Conservation (phyloP, 2,113 vertebrate genomes). For the Turdus rufiventris region DNA sequence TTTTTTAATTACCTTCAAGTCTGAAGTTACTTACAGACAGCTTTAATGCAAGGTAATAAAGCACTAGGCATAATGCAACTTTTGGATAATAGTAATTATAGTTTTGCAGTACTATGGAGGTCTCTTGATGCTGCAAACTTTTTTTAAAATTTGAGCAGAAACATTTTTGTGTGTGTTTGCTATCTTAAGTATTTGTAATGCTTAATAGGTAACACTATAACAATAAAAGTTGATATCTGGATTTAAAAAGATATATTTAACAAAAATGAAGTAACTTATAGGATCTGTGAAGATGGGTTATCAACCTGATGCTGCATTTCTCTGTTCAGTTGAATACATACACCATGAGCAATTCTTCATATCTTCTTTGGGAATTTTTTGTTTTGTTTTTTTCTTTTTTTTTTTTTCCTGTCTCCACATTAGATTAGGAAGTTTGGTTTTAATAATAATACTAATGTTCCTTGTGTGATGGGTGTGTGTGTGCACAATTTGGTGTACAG, state of each 20-base stretch:
- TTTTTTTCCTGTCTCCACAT: too few relatives aligned
- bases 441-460: not conserved
- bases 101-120: not conserved
- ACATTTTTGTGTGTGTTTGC: not conserved
- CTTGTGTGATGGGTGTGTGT: fast-evolving
- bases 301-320: not conserved
- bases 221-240: not conserved
- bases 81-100: not conserved
- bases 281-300: not conserved
- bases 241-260: not conserved
- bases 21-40: not conserved
- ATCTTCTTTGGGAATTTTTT: not conserved
- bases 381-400: fast-evolving
- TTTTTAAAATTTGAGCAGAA: not conserved
- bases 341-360: not conserved
- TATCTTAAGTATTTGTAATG: not conserved
- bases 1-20: not conserved
- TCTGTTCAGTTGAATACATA: not conserved
- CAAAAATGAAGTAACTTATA: not conserved
- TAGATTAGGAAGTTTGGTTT: not conserved
- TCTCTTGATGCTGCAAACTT: not conserved
- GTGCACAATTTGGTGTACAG: not conserved
- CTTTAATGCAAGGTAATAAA: not conserved
- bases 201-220: not conserved
- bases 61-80: not conserved